These are phyloP conservation scores for Pseudocheirus occidentalis DNA, from an alignment of 2,797 vertebrate species.

Conservation along the genomic window DNA sequence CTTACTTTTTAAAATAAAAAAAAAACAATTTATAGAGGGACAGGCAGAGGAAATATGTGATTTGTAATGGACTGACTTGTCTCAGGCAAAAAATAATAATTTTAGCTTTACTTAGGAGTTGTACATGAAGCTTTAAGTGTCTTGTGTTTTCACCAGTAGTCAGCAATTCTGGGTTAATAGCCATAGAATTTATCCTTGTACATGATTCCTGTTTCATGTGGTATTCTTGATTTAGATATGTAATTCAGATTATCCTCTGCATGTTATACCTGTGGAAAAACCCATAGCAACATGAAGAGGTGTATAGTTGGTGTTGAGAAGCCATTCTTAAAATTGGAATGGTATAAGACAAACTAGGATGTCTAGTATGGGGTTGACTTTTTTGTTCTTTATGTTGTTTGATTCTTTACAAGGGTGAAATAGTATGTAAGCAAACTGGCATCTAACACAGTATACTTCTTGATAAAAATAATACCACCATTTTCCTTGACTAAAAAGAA, in stretches of 20 bases:
- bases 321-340: conserved; percentile 15
- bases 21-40: neutral
- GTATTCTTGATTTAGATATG: conserved; percentile 25
- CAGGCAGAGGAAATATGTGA: neutral
- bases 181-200: conserved; percentile 48
- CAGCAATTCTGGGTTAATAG: conserved; percentile 51
- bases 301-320: conserved; percentile 35
- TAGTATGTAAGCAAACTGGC: neutral
- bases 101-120: conserved; percentile 60
- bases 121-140: conserved; percentile 57
- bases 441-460: conserved; percentile 24
- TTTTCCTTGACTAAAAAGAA: conserved; percentile 67
- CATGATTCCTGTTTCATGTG: conserved; percentile 22
- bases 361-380: conserved; percentile 37
- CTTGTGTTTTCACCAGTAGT: conserved; percentile 12
- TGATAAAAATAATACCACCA: conserved; percentile 49
- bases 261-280: neutral
- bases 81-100: conserved; percentile 33
- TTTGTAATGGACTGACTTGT: neutral
- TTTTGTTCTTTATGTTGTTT: conserved; percentile 37
- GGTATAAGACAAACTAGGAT: conserved; percentile 40
- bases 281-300: conserved; percentile 16
- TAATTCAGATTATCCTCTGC: neutral
- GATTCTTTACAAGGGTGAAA: neutral
- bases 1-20: conserved; percentile 26